Conservation (phyloP, 2,113 vertebrate species). For the Recurvirostra avosetta region DNA sequence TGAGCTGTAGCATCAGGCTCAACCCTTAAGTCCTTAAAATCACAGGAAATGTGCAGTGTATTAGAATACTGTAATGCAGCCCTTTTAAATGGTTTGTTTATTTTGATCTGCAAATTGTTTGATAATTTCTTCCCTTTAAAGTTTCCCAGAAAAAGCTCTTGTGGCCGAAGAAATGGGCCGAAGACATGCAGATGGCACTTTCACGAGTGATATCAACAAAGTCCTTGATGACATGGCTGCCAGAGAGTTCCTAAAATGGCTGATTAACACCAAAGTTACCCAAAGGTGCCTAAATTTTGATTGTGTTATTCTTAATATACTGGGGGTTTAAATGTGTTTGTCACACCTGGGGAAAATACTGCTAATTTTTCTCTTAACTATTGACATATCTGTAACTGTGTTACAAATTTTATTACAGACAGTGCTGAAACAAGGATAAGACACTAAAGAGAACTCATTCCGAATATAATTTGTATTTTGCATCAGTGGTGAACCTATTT, state of each 20-base stretch:
- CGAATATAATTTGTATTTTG: not conserved
- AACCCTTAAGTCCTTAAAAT: not conserved
- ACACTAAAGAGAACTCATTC: not conserved
- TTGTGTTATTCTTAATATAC: not conserved
- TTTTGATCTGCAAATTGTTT: not conserved
- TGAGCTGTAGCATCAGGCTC: not conserved
- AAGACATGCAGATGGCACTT: conserved; percentile 94
- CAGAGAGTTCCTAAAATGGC: conserved; percentile 93
- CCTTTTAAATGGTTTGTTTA: not conserved
- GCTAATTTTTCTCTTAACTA: not conserved
- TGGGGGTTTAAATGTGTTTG: not conserved
- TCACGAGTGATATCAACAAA: conserved; percentile 94
- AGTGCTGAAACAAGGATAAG: not conserved
- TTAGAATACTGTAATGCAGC: not conserved
- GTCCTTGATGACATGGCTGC: conserved; percentile 92
- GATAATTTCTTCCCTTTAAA: conserved; percentile 59
- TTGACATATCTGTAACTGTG: not conserved
- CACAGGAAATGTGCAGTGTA: not conserved
- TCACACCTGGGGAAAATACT: conserved; percentile 51
- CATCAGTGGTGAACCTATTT: not conserved
- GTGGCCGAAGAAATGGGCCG: conserved; percentile 71
- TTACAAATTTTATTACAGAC: not conserved
- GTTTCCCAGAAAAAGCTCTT: conserved; percentile 77
- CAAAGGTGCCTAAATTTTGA: conserved; percentile 72
- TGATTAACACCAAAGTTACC: conserved; percentile 88